A percentile compares a stretch with the other conserved stretches of the same genome.
Conservation (phyloP, 2,888 invertebrate species). For the Ochropleura leucogaster region DNA sequence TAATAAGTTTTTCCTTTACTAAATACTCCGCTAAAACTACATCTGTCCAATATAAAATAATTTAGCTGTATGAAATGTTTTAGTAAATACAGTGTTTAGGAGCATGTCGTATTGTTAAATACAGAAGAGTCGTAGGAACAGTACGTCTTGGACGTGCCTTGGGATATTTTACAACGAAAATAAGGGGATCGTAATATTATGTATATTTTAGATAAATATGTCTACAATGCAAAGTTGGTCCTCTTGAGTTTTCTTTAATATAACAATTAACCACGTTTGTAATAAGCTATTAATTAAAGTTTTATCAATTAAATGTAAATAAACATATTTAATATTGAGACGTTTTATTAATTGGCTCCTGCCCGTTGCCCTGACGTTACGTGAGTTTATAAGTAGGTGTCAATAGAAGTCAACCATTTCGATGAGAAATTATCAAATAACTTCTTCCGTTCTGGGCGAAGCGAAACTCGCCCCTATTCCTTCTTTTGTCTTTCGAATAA, state of each 20-base stretch:
- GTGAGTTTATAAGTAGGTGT: not conserved
- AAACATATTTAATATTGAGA: conserved; percentile 67
- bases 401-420: too few species aligned
- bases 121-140: conserved; percentile 26
- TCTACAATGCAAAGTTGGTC: conserved; percentile 58
- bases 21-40: conserved; percentile 56
- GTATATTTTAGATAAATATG: conserved; percentile 33
- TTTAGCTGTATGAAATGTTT: conserved; percentile 48
- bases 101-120: conserved; percentile 19
- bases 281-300: conserved; percentile 68
- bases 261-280: conserved; percentile 49
- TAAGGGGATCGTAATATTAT: conserved; percentile 30
- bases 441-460: too few species aligned
- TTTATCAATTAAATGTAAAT: conserved; percentile 72
- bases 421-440: too few species aligned
- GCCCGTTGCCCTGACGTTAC: not conserved
- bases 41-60: conserved; percentile 65
- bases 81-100: conserved; percentile 19
- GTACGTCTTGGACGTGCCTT: conserved; percentile 63
- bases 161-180: conserved; percentile 33
- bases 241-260: conserved; percentile 46
- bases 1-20: not conserved
- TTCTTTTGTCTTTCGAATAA: too few species aligned
- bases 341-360: conserved; percentile 16
- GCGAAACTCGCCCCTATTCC: too few species aligned